Conservation (phyloP, 1,140 invertebrate species). For the Drosophila parvula region DNA sequence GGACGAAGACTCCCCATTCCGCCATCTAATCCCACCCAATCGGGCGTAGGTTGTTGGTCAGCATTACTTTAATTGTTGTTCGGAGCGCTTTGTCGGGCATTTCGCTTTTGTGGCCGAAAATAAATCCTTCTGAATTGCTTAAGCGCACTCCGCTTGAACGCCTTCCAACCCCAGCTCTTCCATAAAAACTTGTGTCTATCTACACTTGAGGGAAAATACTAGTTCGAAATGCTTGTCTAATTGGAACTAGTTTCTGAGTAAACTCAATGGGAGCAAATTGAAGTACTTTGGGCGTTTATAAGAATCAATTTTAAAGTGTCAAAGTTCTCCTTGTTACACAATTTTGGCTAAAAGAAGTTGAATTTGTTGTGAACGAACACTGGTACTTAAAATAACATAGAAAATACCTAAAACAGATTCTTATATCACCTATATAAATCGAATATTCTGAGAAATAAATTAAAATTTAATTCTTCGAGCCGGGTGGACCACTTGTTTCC, state of each 20-base stretch:
- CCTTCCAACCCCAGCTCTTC: constrained; percentile 26
- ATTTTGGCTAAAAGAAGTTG: too few species aligned
- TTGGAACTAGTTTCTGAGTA: background rate
- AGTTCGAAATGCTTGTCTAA: background rate
- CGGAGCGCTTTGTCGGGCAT: constrained; percentile 66
- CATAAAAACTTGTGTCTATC: constrained; percentile 18
- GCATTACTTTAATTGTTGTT: constrained; percentile 83
- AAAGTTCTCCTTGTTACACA: background rate
- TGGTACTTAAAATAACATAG: too few species aligned
- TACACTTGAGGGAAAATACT: constrained; percentile 14
- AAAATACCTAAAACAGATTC: too few species aligned
- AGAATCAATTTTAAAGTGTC: background rate
- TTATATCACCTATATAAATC: too few species aligned
- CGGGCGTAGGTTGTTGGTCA: constrained; percentile 66
- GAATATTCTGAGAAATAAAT: too few species aligned
- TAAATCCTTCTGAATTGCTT: constrained; percentile 82
- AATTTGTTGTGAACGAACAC: background rate
- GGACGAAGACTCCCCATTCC: constrained; percentile 7
- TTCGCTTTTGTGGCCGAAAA: constrained; percentile 79
- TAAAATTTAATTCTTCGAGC: too few species aligned
- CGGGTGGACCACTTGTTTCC: too few species aligned
- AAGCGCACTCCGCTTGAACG: constrained; percentile 71
- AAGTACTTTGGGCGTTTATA: background rate
- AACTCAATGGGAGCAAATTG: background rate
- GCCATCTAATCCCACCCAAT: constrained; percentile 58